Base-by-base conservation (phyloP, 2,797 vertebrate species). In the Sebastes iracundus region DNA sequence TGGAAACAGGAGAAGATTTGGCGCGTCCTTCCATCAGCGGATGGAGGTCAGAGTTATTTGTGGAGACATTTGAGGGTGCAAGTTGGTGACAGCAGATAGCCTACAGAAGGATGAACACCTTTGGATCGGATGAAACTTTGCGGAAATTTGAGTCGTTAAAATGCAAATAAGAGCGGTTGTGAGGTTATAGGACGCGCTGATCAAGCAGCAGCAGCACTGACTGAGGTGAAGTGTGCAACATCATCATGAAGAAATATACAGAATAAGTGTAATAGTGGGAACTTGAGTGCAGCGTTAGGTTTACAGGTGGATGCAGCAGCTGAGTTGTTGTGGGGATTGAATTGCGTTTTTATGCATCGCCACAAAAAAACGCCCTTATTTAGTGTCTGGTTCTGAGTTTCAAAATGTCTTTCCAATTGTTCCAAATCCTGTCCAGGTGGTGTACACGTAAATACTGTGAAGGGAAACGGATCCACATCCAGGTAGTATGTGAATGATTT, bases 261-360 rank as follows among this genome's bases (percentile, higher is more conserved):
- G 23, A 38, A 23, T 4, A 30, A 30, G 55, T 52, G 8, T 20
- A 1, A 71, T 5, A 20, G 28, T 10, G 11, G 25, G 2, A 46
- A 62, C 30, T 65, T 77, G 61, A 4, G 2, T 2, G 23, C 5
- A 4, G 2, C 2, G 1, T 9, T 28, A 10, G 13, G 14, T 67
- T 61, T 28, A 58, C 73, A 66, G 59, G 56, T 84, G 76, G 62
- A 75, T 72, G 61, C 23, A 60, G 28, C 52, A 8, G 42, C 6
- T 2, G 23, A 27, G 70, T 42, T 35, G 10, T 2, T 25, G 46
- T 8, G 23, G 30, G 71, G 46, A 62, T 35, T 35, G 9, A 38
- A 9, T 4, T 62, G 78, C 66, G 70, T 71, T 68, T 76, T 86
- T 79, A 84, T 67, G 68, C 86, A 60, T 35, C 8, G n/a, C 7